Percentiles rank a stretch among this genome's conserved stretches.
These are phyloP conservation scores for Drosophila nr. perissopoda DNA, from an alignment of 2,888 invertebrate genomes.

Conservation along the genomic window DNA sequence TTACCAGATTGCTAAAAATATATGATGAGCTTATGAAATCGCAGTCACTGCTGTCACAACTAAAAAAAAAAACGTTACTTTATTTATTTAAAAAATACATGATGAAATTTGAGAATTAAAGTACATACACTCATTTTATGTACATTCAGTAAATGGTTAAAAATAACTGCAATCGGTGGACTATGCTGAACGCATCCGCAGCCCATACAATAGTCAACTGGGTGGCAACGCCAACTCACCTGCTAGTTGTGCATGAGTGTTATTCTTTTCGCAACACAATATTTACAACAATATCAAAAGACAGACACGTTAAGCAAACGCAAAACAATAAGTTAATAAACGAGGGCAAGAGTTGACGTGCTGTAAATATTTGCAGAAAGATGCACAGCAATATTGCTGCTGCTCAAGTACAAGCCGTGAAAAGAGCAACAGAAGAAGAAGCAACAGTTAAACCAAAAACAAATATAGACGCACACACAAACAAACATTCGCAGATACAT, in stretches of 20 bases:
- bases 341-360: constrained; percentile 3
- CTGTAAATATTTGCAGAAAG: constrained; percentile 7
- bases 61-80: too few species aligned
- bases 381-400: constrained; percentile 13
- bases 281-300: constrained; percentile 31
- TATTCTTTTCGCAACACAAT: constrained; percentile 42
- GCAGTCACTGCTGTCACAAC: constrained; percentile 11
- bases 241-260: constrained; percentile 44
- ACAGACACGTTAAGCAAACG: constrained; percentile 3
- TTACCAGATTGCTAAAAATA: constrained; percentile 31
- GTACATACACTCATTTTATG: background rate
- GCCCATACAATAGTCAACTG: background rate
- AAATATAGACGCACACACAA: constrained; percentile 7
- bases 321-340: constrained; percentile 4
- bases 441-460: constrained; percentile 55
- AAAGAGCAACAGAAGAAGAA: constrained; percentile 55
- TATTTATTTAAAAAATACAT: background rate
- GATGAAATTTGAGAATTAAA: background rate
- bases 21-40: background rate
- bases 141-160: background rate
- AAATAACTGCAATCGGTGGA: background rate
- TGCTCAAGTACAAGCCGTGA: constrained; percentile 1
- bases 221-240: constrained; percentile 54
- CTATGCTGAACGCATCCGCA: constrained; percentile 35
- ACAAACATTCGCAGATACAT: constrained; percentile 1